A percentile compares a stretch with the other conserved stretches of the same genome.
Conservation (phyloP, 1,140 invertebrate species). For the Chelonus insularis region DNA sequence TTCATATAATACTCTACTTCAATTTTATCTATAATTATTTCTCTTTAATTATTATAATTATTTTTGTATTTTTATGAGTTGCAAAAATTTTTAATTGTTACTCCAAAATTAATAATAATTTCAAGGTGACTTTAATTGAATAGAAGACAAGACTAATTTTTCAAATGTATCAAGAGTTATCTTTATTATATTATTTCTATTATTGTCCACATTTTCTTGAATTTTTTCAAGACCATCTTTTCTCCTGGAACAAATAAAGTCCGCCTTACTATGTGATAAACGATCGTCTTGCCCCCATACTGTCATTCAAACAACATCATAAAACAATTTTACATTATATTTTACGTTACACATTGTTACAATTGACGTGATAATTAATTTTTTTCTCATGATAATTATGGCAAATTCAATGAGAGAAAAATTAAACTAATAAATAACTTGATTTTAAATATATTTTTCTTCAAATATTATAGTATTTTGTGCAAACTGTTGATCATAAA, state of each 20-base stretch:
- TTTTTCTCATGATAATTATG: too few relatives aligned
- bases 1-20: background rate
- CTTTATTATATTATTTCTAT: background rate
- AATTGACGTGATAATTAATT: background rate
- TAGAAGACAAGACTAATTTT: too few relatives aligned
- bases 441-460: too few relatives aligned
- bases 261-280: background rate
- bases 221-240: background rate
- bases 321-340: background rate
- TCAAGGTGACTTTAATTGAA: too few relatives aligned
- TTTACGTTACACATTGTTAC: background rate
- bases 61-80: too few relatives aligned
- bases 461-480: too few relatives aligned
- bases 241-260: constrained; percentile 5
- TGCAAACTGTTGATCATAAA: too few relatives aligned
- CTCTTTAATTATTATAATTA: background rate
- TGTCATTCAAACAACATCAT: background rate
- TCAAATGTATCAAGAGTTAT: too few relatives aligned
- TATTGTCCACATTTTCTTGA: background rate
- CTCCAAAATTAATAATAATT: too few relatives aligned
- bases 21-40: background rate
- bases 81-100: too few relatives aligned
- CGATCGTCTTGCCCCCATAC: background rate
- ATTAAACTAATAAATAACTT: too few relatives aligned
- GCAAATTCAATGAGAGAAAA: too few relatives aligned